Evolutionary conservation across 2,797 vertebrate species (phyloP).

Genomic region (Gymnopithys bicolor): DNA sequence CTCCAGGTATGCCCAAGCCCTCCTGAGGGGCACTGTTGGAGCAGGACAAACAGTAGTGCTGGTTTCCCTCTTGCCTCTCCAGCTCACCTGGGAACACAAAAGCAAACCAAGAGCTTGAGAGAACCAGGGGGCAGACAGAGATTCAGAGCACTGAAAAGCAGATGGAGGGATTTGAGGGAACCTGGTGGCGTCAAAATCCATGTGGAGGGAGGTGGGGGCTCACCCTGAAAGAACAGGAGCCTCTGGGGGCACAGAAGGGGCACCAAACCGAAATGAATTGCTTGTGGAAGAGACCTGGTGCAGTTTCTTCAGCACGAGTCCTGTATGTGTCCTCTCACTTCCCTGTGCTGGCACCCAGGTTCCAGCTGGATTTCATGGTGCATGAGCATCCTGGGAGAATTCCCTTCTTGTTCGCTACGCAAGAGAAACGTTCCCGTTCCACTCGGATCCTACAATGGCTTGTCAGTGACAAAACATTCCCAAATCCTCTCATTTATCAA

Average conservation of each 20-base stretch:
- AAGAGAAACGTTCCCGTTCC: slow-evolving; percentile 71
- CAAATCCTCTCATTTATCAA: slow-evolving; percentile 84
- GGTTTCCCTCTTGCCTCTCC: not conserved
- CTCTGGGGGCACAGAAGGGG: rapidly evolving
- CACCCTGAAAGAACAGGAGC: not conserved
- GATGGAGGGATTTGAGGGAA: not conserved
- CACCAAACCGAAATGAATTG: not conserved
- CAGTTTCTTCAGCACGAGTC: not conserved
- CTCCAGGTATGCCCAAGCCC: not conserved
- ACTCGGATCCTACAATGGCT: slow-evolving; percentile 76
- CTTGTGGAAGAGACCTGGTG: not conserved
- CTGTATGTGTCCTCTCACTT: not conserved
- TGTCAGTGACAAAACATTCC: slow-evolving; percentile 82
- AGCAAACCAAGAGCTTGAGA: not conserved
- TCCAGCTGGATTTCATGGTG: slow-evolving; percentile 72
- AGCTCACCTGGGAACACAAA: not conserved
- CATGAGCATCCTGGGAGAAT: slow-evolving; percentile 63
- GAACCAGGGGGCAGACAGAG: not conserved
- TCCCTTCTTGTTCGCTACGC: slow-evolving; percentile 61
- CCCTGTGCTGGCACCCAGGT: not conserved
- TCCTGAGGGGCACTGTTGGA: not conserved
- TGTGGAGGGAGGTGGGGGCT: not conserved
- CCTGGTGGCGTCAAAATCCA: not conserved
- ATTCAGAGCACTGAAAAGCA: not conserved
- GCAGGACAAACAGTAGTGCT: not conserved